Percentiles rank a stretch among this genome's conserved stretches.
Evolutionary conservation across 2,113 vertebrate genomes (phyloP).

Genomic region (Halichoerus grypus): DNA sequence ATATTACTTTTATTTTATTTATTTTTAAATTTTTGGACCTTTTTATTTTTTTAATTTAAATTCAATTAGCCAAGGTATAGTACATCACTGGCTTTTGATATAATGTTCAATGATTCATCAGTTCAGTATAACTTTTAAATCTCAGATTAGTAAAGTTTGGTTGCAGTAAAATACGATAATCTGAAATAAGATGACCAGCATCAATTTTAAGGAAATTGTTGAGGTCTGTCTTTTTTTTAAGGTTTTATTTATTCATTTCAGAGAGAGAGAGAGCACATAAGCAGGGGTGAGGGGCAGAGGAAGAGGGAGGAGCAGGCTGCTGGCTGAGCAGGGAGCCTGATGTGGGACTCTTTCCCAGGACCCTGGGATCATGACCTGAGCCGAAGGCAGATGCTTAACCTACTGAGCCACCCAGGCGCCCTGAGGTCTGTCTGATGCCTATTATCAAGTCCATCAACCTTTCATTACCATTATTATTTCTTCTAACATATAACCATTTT

Average conservation of each 20-base stretch:
- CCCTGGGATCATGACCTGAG: neutral
- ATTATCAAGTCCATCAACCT: neutral
- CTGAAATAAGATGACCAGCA: neutral
- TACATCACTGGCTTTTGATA: neutral
- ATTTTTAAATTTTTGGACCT: neutral
- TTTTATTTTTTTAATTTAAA: neutral
- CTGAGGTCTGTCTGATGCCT: neutral
- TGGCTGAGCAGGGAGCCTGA: neutral
- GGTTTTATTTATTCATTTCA: neutral
- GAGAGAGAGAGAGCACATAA: neutral
- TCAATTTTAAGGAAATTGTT: neutral
- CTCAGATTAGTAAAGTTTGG: neutral
- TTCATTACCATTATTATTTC: neutral
- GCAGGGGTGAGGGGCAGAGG: neutral
- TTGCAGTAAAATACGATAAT: constrained; percentile 6
- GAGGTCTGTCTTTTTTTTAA: neutral
- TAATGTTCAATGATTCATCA: neutral
- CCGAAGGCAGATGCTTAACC: neutral
- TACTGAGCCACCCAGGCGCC: neutral
- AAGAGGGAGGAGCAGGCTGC: neutral
- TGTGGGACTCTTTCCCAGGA: neutral
- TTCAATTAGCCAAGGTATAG: neutral
- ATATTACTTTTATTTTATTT: neutral
- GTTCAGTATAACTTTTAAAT: neutral
- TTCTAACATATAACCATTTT: neutral